Conservation (phyloP, 2,113 vertebrate genomes). For the Chaetodon trifascialis region DNA sequence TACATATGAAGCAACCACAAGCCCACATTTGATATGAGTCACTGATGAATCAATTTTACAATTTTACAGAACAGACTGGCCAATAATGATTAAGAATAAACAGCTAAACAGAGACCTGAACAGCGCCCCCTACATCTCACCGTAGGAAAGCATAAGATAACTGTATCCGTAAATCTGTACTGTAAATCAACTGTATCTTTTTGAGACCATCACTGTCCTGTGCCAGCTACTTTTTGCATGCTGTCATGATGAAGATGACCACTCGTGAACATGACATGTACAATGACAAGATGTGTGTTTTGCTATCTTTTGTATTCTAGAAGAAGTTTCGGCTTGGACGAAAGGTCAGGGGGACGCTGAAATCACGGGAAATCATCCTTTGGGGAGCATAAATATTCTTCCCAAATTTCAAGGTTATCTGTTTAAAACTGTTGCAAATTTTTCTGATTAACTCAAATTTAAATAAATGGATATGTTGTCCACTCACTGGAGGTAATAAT, state of each 20-base stretch:
- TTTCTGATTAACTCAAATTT: too few species aligned
- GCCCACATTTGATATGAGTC: conserved; percentile 44
- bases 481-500: too few species aligned
- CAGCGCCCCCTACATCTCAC: not conserved
- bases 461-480: too few species aligned
- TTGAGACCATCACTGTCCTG: not conserved
- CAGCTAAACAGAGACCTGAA: not conserved
- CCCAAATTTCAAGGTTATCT: too few species aligned
- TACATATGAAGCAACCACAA: conserved; percentile 24
- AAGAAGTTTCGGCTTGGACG: not conserved
- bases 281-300: not conserved
- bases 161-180: too few species aligned
- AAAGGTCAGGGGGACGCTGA: not conserved
- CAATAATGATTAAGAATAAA: conserved; percentile 37
- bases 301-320: too few species aligned
- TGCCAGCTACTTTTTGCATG: not conserved
- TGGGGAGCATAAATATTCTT: not conserved
- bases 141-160: not conserved
- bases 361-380: not conserved
- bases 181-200: too few species aligned
- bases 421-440: too few species aligned
- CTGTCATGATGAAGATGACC: not conserved
- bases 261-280: not conserved
- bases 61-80: conserved; percentile 24
- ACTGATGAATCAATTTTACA: conserved; percentile 23